These are phyloP conservation scores for Lophura nycthemera DNA, from an alignment of 2,113 vertebrate genomes.

Conservation along the genomic window DNA sequence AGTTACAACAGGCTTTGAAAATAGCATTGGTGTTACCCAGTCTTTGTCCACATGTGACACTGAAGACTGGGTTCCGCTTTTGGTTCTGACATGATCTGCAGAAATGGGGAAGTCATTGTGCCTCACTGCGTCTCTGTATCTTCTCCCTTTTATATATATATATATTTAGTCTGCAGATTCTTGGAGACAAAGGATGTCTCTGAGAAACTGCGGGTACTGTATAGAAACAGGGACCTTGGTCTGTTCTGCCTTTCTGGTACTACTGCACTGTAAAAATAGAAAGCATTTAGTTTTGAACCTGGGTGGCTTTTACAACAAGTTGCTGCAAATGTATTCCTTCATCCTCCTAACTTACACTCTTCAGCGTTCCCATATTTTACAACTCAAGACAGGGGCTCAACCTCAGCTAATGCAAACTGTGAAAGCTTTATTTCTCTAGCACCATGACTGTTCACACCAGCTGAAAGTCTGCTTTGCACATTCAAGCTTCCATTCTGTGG, in stretches of 20 bases:
- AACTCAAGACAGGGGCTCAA: neutral
- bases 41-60: fast-evolving
- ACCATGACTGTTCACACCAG: neutral
- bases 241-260: neutral
- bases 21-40: too few species aligned
- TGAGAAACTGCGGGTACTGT: neutral
- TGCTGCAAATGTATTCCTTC: neutral
- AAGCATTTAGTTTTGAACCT: neutral
- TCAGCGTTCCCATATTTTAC: neutral
- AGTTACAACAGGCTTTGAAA: neutral
- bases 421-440: neutral
- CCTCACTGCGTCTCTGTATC: neutral
- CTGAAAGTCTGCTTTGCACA: constrained; percentile 18
- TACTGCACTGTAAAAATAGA: neutral
- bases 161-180: neutral
- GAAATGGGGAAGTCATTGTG: neutral
- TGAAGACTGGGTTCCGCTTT: neutral
- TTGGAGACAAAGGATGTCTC: neutral
- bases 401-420: neutral
- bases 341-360: neutral
- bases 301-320: neutral
- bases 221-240: neutral
- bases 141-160: neutral
- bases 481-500: neutral
- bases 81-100: too few species aligned